A percentile compares a stretch with the other conserved stretches of the same genome.
These are phyloP conservation scores for Poeciliopsis gracilis DNA, from an alignment of 2,797 vertebrate genomes.

Conservation along the genomic window DNA sequence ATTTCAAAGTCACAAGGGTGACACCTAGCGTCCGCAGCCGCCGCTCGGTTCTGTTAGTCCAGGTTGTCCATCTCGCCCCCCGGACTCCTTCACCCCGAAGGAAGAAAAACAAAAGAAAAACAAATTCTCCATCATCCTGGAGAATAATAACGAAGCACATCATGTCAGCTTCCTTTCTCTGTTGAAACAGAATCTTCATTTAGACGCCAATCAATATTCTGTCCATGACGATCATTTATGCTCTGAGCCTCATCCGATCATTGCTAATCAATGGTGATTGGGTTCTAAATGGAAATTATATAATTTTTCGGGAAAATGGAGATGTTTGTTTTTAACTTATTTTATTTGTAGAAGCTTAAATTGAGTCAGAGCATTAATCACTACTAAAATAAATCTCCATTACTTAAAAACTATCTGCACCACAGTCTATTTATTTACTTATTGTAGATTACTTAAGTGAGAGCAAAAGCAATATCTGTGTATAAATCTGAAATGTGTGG, in stretches of 20 bases:
- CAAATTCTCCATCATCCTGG: slow-evolving; percentile 14
- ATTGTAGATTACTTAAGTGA: not conserved
- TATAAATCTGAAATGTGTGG: slow-evolving; percentile 3
- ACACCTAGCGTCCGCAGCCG: slow-evolving; percentile 82
- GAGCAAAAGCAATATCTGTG: not conserved
- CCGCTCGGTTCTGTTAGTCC: slow-evolving; percentile 34
- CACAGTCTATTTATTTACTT: not conserved
- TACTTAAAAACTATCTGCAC: slow-evolving; percentile 9
- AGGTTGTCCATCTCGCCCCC: slow-evolving; percentile 36
- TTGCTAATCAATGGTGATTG: slow-evolving; percentile 57
- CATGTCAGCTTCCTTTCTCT: slow-evolving; percentile 46
- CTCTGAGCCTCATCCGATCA: slow-evolving; percentile 59
- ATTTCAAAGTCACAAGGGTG: slow-evolving; percentile 85
- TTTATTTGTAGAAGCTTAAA: slow-evolving; percentile 24
- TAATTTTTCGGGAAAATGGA: slow-evolving; percentile 23
- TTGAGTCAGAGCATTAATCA: not conserved
- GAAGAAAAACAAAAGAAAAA: slow-evolving; percentile 22
- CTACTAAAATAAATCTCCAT: not conserved
- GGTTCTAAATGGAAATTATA: slow-evolving; percentile 33
- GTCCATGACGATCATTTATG: slow-evolving; percentile 50
- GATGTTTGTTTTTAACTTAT: slow-evolving; percentile 9
- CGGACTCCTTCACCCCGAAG: slow-evolving; percentile 43
- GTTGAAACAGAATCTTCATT: slow-evolving; percentile 50
- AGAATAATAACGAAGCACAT: slow-evolving; percentile 57
- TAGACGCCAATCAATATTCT: slow-evolving; percentile 64